Conservation (phyloP, 2,888 invertebrate genomes). For the Meghimatium bilineatum region DNA sequence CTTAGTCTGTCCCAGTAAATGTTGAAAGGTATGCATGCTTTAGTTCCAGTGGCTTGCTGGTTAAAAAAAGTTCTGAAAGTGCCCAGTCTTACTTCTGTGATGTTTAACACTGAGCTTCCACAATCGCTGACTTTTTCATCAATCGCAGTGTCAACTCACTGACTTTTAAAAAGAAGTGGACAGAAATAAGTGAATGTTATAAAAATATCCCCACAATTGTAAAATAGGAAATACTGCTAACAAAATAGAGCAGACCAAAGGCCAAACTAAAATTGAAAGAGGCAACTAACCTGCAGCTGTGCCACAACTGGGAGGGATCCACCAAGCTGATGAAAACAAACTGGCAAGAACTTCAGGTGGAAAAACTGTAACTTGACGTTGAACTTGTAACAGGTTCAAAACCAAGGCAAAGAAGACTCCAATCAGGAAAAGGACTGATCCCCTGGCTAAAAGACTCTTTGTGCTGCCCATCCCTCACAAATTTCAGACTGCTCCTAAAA, state of each 20-base stretch:
- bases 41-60: no score
- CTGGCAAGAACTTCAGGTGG: conserved; percentile 69
- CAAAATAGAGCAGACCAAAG: neutral
- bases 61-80: no score
- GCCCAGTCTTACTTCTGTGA: no score
- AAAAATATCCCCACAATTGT: no score
- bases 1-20: no score
- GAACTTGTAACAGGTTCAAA: conserved; percentile 76
- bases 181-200: no score
- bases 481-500: neutral
- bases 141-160: no score
- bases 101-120: no score
- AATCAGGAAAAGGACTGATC: conserved; percentile 72
- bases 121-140: no score
- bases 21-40: no score
- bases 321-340: conserved; percentile 77
- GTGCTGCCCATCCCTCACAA: conserved; percentile 56
- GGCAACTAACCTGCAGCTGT: conserved; percentile 74
- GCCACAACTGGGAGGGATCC: conserved; percentile 77
- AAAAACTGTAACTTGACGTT: conserved; percentile 71
- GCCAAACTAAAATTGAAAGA: neutral
- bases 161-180: no score
- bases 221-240: neutral
- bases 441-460: conserved; percentile 59
- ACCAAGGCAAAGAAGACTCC: conserved; percentile 77